Evolutionary conservation across 2,797 vertebrate species (phyloP).

Genomic region (Holocentrus rufus): DNA sequence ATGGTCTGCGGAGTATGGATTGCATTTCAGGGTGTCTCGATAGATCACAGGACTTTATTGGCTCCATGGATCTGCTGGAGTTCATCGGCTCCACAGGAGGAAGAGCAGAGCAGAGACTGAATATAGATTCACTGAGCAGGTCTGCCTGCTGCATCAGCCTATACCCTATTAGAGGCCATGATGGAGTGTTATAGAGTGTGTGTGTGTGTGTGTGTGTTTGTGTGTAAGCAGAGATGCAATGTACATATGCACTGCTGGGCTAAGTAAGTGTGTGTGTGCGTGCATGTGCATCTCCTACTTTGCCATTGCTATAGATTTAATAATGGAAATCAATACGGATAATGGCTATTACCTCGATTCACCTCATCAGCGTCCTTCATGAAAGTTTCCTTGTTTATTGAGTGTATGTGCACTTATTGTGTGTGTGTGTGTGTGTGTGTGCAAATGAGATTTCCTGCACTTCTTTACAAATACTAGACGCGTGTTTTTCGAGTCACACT

Average conservation of each 20-base stretch:
- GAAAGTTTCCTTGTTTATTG: too few relatives aligned
- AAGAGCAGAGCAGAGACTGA: constrained; percentile 64
- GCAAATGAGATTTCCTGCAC: too few relatives aligned
- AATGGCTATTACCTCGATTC: too few relatives aligned
- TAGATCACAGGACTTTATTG: constrained; percentile 74
- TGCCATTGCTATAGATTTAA: neutral
- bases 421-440: too few relatives aligned
- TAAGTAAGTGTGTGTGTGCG: constrained; percentile 2
- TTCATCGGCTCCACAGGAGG: constrained; percentile 68
- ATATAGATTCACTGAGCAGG: constrained; percentile 75
- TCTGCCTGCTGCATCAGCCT: constrained; percentile 61
- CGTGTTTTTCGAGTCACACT: too few relatives aligned
- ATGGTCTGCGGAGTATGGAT: constrained; percentile 48
- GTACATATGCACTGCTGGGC: too few relatives aligned
- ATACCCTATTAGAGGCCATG: constrained; percentile 67
- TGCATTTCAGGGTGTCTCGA: constrained; percentile 59
- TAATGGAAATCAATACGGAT: neutral
- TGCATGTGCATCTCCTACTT: neutral
- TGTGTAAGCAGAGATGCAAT: too few relatives aligned
- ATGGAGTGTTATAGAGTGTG: constrained; percentile 68
- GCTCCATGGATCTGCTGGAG: constrained; percentile 70
- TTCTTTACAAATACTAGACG: too few relatives aligned
- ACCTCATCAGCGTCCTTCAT: too few relatives aligned
- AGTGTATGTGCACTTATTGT: neutral
- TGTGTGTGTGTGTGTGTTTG: constrained; percentile 44